Evolutionary conservation across 2,888 invertebrate species (phyloP), one percentile per base, ranked within the genome.

Genomic region (Zaprionus obscuricornis): DNA sequence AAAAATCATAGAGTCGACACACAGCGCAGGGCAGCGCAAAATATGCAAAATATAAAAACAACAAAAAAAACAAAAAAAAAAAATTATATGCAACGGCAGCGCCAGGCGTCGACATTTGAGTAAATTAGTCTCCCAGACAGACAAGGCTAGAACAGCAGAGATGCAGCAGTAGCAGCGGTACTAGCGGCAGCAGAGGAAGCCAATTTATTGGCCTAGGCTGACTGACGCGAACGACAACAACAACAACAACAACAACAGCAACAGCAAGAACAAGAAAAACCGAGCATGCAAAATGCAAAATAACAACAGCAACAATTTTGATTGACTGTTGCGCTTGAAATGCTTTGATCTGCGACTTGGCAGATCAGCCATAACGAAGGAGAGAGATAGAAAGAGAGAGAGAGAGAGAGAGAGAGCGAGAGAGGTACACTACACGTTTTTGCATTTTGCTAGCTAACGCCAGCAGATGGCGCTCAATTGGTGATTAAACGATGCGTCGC

Each of bases 291-390:
- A 36, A n/a, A 39, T 37, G 37, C 16, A 29, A 60, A 66, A 62
- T 67, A 39, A 55, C 72, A 68, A 56, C 67, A 67, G 56, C 56
- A 57, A 31, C 10, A 56, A 50, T 57, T 60, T 77, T 81, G 81
- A 81, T 79, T 81, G 81, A 81, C 81, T 81, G 77, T 67, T 81
- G 74, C 72, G 81, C 76, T 74, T 79, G 81, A 74, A 79, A 64
- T 68, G 83, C 81, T 83, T 81, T 81, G 81, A 81, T 81, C 81
- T 81, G 63, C 22, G 51, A 37, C 51, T 50, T 34, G 58, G 37
- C 54, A 51, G n/a, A n/a, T n/a, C n/a, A n/a, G n/a, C n/a, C n/a
- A n/a, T n/a, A n/a, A 29, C 10, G n/a, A 14, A 50, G 42, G 8
- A 10, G 49, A 2, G 6, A 24, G 43, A 14, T 10, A 11, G 45